Conservation (phyloP, 2,113 vertebrate genomes). For the Melospiza georgiana region DNA sequence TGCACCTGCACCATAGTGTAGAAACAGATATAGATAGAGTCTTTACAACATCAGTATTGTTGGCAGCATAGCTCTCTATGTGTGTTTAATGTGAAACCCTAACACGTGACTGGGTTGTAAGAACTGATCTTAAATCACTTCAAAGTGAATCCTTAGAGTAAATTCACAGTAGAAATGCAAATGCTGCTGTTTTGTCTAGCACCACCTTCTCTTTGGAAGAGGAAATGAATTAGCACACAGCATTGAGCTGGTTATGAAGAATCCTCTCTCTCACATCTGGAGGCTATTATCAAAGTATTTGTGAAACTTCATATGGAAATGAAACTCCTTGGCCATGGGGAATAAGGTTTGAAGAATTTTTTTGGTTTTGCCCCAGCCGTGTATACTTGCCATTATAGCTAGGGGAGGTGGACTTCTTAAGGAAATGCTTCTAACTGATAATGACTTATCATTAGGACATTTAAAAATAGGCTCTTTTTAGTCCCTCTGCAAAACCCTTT, state of each 20-base stretch:
- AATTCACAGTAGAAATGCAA: neutral
- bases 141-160: neutral
- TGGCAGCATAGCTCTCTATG: neutral
- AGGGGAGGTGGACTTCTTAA: neutral
- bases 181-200: neutral
- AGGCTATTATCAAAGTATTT: constrained; percentile 3
- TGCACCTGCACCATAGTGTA: rapidly evolving
- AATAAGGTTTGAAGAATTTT: neutral
- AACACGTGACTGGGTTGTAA: neutral
- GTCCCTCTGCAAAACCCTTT: neutral
- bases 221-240: neutral
- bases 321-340: neutral
- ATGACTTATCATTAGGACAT: neutral
- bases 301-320: neutral
- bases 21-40: neutral
- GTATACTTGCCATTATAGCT: neutral
- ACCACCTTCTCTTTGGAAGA: neutral
- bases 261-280: neutral
- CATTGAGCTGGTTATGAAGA: neutral
- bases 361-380: neutral
- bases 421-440: neutral
- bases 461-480: neutral
- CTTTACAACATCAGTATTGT: neutral
- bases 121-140: neutral
- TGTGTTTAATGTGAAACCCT: neutral